phyloP scores from a whole-genome alignment of 2,888 invertebrate species.

The Drosophila anceps region DNA sequence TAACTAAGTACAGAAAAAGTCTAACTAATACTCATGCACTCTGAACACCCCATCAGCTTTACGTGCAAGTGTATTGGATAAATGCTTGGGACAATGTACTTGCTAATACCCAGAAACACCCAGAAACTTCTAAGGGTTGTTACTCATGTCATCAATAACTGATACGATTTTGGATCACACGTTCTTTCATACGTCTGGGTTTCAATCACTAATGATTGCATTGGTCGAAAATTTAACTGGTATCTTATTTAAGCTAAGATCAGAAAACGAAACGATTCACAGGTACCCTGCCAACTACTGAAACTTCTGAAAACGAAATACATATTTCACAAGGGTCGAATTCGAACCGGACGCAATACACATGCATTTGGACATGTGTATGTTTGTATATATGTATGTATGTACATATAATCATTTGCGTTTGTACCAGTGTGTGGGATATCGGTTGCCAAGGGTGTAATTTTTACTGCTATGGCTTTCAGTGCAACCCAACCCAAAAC shows the following conservation, averaged over 20 bases:
- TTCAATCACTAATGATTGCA: background rate
- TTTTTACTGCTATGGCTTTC: conserved; percentile 55
- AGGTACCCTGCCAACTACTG: background rate
- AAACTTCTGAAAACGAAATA: conserved; percentile 11
- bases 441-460: conserved; percentile 78
- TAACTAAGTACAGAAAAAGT: conserved; percentile 13
- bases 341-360: conserved; percentile 19
- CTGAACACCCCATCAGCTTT: conserved; percentile 10
- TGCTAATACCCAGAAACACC: conserved; percentile 12
- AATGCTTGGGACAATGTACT: conserved; percentile 4
- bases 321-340: conserved; percentile 33
- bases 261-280: background rate
- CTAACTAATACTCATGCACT: conserved; percentile 40
- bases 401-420: background rate
- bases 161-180: conserved; percentile 9
- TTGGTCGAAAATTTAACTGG: background rate
- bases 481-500: conserved; percentile 25
- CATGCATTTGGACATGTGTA: conserved; percentile 1
- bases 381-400: no score
- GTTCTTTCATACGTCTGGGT: background rate
- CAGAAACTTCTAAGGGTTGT: conserved; percentile 42
- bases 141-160: conserved; percentile 36
- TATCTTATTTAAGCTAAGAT: background rate
- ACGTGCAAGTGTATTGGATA: background rate
- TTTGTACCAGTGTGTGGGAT: conserved; percentile 38